Base-by-base conservation (phyloP, 2,113 vertebrate species). In the Heloderma charlesbogerti region DNA sequence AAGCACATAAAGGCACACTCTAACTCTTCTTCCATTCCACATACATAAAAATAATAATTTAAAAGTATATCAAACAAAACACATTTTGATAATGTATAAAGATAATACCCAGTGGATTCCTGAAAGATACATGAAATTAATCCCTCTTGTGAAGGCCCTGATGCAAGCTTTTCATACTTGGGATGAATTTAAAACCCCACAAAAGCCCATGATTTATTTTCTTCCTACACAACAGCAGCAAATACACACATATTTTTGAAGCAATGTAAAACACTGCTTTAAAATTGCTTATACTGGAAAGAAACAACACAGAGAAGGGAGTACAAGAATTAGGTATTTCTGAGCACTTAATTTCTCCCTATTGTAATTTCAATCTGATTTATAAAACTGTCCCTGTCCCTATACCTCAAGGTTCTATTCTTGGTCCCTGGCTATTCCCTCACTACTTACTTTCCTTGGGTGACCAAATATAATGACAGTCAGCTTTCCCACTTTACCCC, bases 181-280 rank as follows among this genome's bases (percentile, higher is more conserved):
- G 97, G 97, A 97, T 95, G 92, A 94, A 95, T 97, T 97, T 97
- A 95, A 97, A 98, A 98, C 97, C 96, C 96, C 96, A 97, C 96
- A 96, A 97, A 97, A 97, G 94, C 94, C 93, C 94, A 94, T 94
- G 94, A 97, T 96, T 97, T 98, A 97, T 97, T 97, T 97, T 93
- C 93, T 97, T 96, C 96, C 96, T 96, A 97, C 92, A 97, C 94
- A 97, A 97, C 94, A 96, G 94, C 97, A 97, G 96, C 97, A 97
- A 96, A 97, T 93, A 97, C 94, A 95, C 94, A 94, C 92, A 92
- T 96, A 97, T 96, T 96, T 97, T 97, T 96, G 93, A 96, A 97
- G 96, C 95, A 95, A 96, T 91, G 93, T 89, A 96, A 97, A 97
- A 95, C 93, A 96, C 94, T 95, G 92, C 92, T 96, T 94, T 94